Conservation (phyloP, 1,140 invertebrate species). For the Cheumatopsyche charites region DNA sequence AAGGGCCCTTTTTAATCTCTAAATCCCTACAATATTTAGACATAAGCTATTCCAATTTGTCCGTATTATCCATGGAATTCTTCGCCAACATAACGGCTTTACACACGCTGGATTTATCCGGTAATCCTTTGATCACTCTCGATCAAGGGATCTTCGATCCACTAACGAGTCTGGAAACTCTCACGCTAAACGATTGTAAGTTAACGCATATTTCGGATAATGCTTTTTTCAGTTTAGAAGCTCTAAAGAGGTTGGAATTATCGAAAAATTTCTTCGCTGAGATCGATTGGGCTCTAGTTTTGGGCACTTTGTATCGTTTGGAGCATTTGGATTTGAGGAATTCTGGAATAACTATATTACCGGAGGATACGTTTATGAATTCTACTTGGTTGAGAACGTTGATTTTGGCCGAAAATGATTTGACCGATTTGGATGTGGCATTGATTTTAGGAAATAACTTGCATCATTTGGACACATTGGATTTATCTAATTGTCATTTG, state of each 20-base stretch:
- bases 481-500: conserved; percentile 73
- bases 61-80: conserved; percentile 65
- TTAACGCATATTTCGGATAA: conserved; percentile 64
- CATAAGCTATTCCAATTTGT: conserved; percentile 68
- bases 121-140: conserved; percentile 67
- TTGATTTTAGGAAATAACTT: conserved; percentile 70
- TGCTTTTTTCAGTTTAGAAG: conserved; percentile 64
- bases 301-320: conserved; percentile 65
- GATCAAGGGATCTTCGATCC: conserved; percentile 67
- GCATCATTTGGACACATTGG: conserved; percentile 69
- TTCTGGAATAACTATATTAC: conserved; percentile 66
- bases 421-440: conserved; percentile 68
- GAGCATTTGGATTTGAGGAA: conserved; percentile 70
- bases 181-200: conserved; percentile 71
- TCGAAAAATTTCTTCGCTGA: conserved; percentile 65
- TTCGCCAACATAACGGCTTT: conserved; percentile 71
- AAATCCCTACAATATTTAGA: conserved; percentile 71
- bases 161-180: conserved; percentile 67
- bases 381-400: conserved; percentile 70
- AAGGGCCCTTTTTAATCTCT: conserved; percentile 70
- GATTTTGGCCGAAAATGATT: conserved; percentile 69
- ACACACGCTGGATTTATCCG: conserved; percentile 71
- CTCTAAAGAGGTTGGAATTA: conserved; percentile 70
- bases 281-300: conserved; percentile 66
- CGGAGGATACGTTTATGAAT: conserved; percentile 69